Evolutionary conservation across 2,888 invertebrate species (phyloP).

Genomic region (Neoitamus cyanurus): DNA sequence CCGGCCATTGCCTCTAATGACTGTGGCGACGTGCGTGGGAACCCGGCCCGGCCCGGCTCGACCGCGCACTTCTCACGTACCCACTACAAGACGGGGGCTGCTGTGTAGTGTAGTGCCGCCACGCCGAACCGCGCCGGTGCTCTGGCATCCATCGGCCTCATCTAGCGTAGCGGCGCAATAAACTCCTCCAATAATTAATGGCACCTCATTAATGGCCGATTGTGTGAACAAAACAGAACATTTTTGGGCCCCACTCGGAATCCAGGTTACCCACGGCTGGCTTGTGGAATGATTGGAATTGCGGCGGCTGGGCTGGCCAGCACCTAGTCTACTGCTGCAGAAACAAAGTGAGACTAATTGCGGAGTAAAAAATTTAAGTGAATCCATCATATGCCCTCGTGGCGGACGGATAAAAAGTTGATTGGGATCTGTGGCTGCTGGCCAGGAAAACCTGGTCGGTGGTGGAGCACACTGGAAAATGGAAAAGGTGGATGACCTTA

Average conservation of each 20-base stretch:
- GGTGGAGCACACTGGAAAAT: neutral
- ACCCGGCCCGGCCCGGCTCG: too few relatives aligned
- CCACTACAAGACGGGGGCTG: neutral
- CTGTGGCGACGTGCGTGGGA: neutral
- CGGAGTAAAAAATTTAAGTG: conserved; percentile 33
- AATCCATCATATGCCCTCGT: conserved; percentile 19
- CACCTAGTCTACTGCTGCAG: neutral
- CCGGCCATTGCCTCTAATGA: conserved; percentile 14
- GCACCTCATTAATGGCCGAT: conserved; percentile 19
- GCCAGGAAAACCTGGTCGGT: neutral
- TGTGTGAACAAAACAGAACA: conserved; percentile 36
- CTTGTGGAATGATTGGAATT: neutral
- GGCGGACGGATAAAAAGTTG: conserved; percentile 11
- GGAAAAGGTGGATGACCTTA: neutral
- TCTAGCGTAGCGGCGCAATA: neutral
- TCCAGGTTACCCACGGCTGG: neutral
- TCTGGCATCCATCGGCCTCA: neutral
- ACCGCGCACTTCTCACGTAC: neutral
- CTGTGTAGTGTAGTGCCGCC: too few relatives aligned
- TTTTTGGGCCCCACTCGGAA: neutral
- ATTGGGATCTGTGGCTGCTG: neutral
- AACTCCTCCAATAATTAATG: conserved; percentile 15
- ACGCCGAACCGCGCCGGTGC: too few relatives aligned
- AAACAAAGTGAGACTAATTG: conserved; percentile 41
- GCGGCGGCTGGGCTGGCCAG: neutral